Conservation (phyloP, 2,888 invertebrate species). For the Tribolium freemani region DNA sequence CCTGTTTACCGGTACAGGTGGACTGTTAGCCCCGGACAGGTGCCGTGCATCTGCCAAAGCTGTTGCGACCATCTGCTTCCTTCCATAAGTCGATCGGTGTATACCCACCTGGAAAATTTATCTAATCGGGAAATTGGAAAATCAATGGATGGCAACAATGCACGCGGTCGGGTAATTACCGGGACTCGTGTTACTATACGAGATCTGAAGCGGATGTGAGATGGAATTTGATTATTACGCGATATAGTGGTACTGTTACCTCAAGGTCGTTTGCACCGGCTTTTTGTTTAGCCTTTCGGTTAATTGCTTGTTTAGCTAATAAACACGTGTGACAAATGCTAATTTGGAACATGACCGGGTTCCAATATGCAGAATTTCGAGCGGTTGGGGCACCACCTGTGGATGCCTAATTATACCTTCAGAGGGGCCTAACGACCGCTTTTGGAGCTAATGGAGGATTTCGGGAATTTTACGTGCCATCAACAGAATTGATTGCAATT, state of each 20-base stretch:
- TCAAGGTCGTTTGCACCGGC: slow-evolving; percentile 32
- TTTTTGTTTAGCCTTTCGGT: slow-evolving; percentile 33
- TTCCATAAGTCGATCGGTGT: slow-evolving; percentile 29
- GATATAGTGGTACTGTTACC: slow-evolving; percentile 29
- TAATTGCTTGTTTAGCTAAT: slow-evolving; percentile 34
- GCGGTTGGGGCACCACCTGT: background rate
- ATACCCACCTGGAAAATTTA: slow-evolving; percentile 34
- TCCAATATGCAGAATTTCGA: background rate
- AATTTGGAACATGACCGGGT: slow-evolving; percentile 23
- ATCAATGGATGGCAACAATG: slow-evolving; percentile 1
- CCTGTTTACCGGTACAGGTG: slow-evolving; percentile 42
- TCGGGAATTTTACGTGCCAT: too few species aligned
- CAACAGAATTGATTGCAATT: too few species aligned
- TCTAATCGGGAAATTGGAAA: slow-evolving; percentile 20
- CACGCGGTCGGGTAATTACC: background rate
- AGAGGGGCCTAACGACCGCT: too few species aligned
- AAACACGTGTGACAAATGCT: slow-evolving; percentile 34
- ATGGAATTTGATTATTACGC: slow-evolving; percentile 37
- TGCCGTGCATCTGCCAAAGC: slow-evolving; percentile 45
- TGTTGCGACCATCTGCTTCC: slow-evolving; percentile 46
- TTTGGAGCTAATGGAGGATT: too few species aligned
- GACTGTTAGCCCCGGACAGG: slow-evolving; percentile 42
- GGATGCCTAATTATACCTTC: background rate
- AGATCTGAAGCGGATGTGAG: slow-evolving; percentile 34
- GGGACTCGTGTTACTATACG: background rate